Evolutionary conservation across 2,797 vertebrate species (phyloP), one percentile per base, ranked within the genome.

Genomic region (Bryconaethiops microstoma): DNA sequence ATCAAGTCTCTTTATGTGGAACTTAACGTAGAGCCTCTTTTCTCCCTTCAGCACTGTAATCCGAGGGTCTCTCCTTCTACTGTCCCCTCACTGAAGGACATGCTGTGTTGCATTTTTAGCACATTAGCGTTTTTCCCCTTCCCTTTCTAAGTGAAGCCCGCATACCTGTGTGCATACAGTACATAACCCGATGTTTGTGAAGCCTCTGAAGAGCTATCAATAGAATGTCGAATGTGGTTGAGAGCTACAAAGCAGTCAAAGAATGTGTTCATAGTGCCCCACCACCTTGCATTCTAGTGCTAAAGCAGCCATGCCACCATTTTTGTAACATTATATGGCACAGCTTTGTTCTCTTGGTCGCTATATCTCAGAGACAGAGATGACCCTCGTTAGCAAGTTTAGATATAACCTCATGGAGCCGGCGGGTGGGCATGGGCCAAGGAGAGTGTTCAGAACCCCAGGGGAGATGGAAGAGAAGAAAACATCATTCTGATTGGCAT

Each of bases 181-280:
- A 39, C 87, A 86, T 87, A 74, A 85, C 85, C 79, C 71, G 39
- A 78, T 85, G 83, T 84, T 77, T 86, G 83, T 78, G 72, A 90
- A 88, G 81, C 80, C 76, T 77, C 57, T 74, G 57, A 75, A 85
- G 84, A 82, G 87, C 86, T 90, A 86, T 92, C 90, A 89, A 84
- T 88, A 80, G 85, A 60, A 90, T 88, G 89, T 89, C 82, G 92
- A 91, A 92, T 90, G 90, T 89, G 88, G 89, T 88, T 74, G 78
- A 81, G 90, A 90, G 87, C 89, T 91, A 67, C 64, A 90, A 89
- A 91, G 88, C 80, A 84, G 86, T 87, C 80, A 29, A 84, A 87
- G 88, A 93, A 91, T 94, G 90, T 67, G 42, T 82, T 75, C 76
- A 77, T 86, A 86, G 85, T 67, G 72, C 76, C 82, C 80, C 84